These are phyloP conservation scores for Cryptocephalus primarius DNA, from an alignment of 2,888 invertebrate genomes.

Conservation along the genomic window DNA sequence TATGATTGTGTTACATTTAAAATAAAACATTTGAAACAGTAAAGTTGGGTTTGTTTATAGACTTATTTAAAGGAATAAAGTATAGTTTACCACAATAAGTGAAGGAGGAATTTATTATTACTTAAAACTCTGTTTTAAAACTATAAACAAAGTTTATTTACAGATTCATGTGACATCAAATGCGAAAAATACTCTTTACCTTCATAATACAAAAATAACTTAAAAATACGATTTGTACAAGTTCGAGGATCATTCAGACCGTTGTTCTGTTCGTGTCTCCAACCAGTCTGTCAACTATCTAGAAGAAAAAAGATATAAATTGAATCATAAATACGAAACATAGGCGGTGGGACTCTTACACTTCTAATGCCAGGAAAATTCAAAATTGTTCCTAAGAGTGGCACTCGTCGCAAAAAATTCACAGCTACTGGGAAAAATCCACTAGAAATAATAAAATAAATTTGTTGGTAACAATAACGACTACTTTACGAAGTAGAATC, in stretches of 20 bases:
- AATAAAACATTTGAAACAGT: too few species aligned
- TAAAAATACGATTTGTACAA: not conserved
- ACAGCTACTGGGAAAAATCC: slow-evolving; percentile 95
- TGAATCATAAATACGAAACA: slow-evolving; percentile 15
- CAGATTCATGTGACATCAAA: too few species aligned
- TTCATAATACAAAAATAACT: too few species aligned
- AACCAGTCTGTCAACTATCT: slow-evolving; percentile 69
- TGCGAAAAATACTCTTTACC: too few species aligned
- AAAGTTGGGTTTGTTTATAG: too few species aligned
- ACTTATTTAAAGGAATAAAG: too few species aligned
- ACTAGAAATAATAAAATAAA: slow-evolving; percentile 48
- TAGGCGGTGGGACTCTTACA: slow-evolving; percentile 43
- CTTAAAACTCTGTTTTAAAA: too few species aligned
- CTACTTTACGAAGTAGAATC: too few species aligned
- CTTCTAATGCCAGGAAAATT: slow-evolving; percentile 83
- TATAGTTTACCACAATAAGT: too few species aligned
- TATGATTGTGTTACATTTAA: too few species aligned
- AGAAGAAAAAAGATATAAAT: slow-evolving; percentile 28
- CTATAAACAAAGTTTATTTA: too few species aligned
- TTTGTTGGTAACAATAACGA: not conserved
- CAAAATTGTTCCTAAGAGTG: slow-evolving; percentile 78
- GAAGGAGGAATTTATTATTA: too few species aligned
- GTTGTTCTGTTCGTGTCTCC: slow-evolving; percentile 75
- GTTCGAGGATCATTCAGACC: slow-evolving; percentile 42
- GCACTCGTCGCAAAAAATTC: slow-evolving; percentile 88